These are phyloP conservation scores for Actinemys pallida DNA, from an alignment of 2,113 vertebrate species.

Conservation along the genomic window DNA sequence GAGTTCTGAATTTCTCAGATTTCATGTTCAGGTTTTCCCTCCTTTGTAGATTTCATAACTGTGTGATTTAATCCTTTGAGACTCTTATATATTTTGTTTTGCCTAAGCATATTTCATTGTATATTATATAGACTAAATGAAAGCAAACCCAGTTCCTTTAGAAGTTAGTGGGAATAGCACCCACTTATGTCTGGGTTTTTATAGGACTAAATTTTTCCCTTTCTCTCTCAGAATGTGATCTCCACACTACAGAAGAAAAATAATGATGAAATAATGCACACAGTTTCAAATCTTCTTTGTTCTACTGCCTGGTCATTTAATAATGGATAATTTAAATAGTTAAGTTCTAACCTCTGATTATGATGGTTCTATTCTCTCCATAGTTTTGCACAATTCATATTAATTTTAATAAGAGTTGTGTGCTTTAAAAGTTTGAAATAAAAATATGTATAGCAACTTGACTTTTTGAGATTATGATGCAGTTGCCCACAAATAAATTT, in stretches of 20 bases:
- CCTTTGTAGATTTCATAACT: slow-evolving; percentile 5
- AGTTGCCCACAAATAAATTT: background rate
- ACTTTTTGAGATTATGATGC: background rate
- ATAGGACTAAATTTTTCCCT: slow-evolving; percentile 38
- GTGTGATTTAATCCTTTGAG: slow-evolving; percentile 57
- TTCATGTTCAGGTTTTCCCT: slow-evolving; percentile 15
- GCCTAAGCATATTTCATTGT: slow-evolving; percentile 54
- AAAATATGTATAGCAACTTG: slow-evolving; percentile 10
- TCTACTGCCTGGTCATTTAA: slow-evolving; percentile 23
- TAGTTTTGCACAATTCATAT: slow-evolving; percentile 5
- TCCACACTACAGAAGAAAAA: slow-evolving; percentile 26
- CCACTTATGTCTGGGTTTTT: background rate
- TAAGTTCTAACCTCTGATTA: background rate
- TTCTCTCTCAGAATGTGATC: slow-evolving; percentile 19
- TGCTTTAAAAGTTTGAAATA: slow-evolving; percentile 8
- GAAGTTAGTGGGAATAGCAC: slow-evolving; percentile 47
- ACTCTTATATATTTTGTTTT: slow-evolving; percentile 42
- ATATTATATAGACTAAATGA: slow-evolving; percentile 32
- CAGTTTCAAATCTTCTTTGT: background rate
- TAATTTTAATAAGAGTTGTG: background rate
- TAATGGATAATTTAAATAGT: background rate
- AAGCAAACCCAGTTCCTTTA: background rate
- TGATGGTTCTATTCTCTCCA: background rate
- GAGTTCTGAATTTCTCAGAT: slow-evolving; percentile 1
- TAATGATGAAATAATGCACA: background rate